Percentiles rank a stretch among this genome's conserved stretches.
Evolutionary conservation across 30 jellyfish, hydroid and myxozoan genomes (phyloP).

Genomic region (Hydractinia echinata): DNA sequence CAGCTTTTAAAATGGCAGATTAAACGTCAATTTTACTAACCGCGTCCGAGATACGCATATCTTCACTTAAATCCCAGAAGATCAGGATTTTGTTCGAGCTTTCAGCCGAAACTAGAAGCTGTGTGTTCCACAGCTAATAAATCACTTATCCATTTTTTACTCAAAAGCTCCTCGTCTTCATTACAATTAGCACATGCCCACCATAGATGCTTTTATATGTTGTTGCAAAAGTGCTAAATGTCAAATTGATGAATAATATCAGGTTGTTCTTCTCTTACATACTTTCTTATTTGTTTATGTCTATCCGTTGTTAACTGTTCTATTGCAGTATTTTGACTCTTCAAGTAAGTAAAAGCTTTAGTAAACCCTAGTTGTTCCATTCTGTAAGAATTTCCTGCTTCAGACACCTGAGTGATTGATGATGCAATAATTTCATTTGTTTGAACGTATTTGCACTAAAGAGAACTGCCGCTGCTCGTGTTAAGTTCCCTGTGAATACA

Average conservation of each 20-base stretch:
- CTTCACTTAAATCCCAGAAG: too few species aligned
- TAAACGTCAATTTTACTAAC: too few species aligned
- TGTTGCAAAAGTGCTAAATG: slow-evolving; percentile 31
- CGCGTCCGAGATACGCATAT: too few species aligned
- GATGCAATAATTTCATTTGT: too few species aligned
- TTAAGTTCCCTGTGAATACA: too few species aligned
- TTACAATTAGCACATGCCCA: slow-evolving; percentile 34
- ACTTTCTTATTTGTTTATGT: slow-evolving; percentile 24
- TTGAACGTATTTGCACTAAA: too few species aligned
- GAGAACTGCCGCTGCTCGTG: too few species aligned
- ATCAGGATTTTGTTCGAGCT: too few species aligned
- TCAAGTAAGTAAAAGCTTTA: background rate
- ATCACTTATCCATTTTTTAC: slow-evolving; percentile 24
- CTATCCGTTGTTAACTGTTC: slow-evolving; percentile 38
- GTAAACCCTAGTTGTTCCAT: slow-evolving; percentile 30
- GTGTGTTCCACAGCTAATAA: too few species aligned
- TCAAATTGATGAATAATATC: slow-evolving; percentile 22
- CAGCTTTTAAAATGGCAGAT: too few species aligned
- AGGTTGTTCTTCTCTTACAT: slow-evolving; percentile 25
- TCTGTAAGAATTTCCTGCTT: slow-evolving; percentile 34
- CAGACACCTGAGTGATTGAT: too few species aligned
- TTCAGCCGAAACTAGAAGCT: too few species aligned
- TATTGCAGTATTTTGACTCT: background rate
- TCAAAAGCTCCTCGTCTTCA: slow-evolving; percentile 3
- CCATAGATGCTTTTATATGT: slow-evolving; percentile 33